These are phyloP conservation scores for Cerceris rybyensis DNA, from an alignment of 2,888 invertebrate species.

Conservation along the genomic window DNA sequence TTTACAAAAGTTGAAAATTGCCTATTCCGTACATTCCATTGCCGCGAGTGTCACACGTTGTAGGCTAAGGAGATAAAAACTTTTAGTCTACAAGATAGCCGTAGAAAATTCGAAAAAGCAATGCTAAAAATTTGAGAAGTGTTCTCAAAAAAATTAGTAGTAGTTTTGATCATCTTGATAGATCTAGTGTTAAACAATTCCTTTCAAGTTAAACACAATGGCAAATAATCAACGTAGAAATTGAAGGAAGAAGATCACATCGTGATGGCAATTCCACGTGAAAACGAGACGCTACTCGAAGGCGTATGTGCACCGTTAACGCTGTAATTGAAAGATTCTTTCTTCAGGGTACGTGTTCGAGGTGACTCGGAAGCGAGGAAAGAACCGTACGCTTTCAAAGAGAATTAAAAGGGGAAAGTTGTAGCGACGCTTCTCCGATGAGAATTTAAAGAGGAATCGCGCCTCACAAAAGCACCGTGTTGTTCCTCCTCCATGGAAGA, in stretches of 20 bases:
- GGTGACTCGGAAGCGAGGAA: slow-evolving; percentile 5
- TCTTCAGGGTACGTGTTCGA: slow-evolving; percentile 10
- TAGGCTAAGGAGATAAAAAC: too few relatives aligned
- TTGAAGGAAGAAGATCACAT: not conserved
- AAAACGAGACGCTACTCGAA: not conserved
- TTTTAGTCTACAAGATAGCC: too few relatives aligned
- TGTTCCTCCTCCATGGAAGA: not conserved
- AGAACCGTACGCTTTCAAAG: slow-evolving; percentile 12
- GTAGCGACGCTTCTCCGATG: not conserved
- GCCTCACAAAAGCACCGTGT: not conserved
- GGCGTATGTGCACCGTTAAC: slow-evolving; percentile 4
- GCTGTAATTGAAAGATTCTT: slow-evolving; percentile 37
- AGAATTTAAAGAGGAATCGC: not conserved
- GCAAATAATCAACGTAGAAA: too few relatives aligned
- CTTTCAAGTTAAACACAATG: too few relatives aligned
- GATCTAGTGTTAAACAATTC: too few relatives aligned
- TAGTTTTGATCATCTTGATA: too few relatives aligned
- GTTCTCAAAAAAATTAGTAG: too few relatives aligned
- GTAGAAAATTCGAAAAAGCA: too few relatives aligned
- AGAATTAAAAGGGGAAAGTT: slow-evolving; percentile 15
- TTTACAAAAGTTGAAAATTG: too few relatives aligned
- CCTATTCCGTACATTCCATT: too few relatives aligned
- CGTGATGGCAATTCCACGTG: not conserved
- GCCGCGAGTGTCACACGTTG: too few relatives aligned
- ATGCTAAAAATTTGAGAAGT: too few relatives aligned